These are phyloP conservation scores for Trichomalopsis sarcophagae DNA, from an alignment of 1,140 invertebrate genomes.

Conservation along the genomic window DNA sequence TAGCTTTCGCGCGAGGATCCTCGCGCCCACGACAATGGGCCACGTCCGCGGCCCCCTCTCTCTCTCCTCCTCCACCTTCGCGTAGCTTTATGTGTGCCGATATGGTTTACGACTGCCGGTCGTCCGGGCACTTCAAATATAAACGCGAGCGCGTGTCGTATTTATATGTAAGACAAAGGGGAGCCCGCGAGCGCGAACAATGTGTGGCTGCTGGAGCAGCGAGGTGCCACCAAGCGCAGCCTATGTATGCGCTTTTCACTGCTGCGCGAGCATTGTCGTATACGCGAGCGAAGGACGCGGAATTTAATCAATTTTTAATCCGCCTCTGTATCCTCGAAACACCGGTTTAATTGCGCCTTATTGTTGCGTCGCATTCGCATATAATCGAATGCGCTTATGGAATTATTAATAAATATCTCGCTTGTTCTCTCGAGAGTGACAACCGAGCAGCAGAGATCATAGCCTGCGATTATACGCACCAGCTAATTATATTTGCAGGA, in stretches of 20 bases:
- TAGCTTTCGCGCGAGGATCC: background rate
- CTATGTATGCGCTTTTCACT: background rate
- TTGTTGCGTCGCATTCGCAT: too few species aligned
- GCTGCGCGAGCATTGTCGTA: background rate
- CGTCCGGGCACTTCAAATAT: background rate
- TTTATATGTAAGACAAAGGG: conserved; percentile 39
- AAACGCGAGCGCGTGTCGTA: conserved; percentile 11
- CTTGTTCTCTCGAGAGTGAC: too few species aligned
- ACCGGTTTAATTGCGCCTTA: too few species aligned
- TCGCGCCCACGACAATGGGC: conserved; percentile 22
- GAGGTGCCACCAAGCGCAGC: background rate
- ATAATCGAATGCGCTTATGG: too few species aligned
- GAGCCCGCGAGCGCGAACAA: background rate
- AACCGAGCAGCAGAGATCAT: too few species aligned
- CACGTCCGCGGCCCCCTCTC: background rate
- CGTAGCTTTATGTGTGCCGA: background rate
- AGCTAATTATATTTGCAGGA: too few species aligned
- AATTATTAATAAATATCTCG: too few species aligned
- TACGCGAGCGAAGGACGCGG: background rate
- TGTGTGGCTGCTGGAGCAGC: background rate
- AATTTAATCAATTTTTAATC: conserved; percentile 48
- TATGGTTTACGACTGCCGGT: conserved; percentile 31
- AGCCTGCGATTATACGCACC: too few species aligned
- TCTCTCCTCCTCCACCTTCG: background rate
- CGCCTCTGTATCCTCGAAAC: background rate